A percentile compares a stretch with the other conserved stretches of the same genome.
Conservation (phyloP, 2,888 invertebrate genomes). For the Habrosyne pyritoides region DNA sequence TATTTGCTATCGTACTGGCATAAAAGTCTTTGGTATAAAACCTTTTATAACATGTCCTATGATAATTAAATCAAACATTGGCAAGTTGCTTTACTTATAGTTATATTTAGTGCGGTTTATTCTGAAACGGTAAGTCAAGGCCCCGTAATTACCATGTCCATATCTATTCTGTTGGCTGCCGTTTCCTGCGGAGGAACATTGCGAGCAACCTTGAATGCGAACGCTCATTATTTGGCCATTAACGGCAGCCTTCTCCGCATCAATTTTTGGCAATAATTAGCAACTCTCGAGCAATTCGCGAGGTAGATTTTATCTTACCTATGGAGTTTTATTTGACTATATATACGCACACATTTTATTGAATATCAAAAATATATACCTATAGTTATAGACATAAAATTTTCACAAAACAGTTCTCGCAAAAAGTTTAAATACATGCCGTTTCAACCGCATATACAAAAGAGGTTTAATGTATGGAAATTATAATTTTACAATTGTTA, state of each 20-base stretch:
- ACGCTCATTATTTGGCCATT: slow-evolving; percentile 77
- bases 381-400: no score
- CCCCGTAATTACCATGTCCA: slow-evolving; percentile 73
- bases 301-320: slow-evolving; percentile 24
- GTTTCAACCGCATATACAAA: not conserved
- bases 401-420: not conserved
- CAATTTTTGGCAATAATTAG: slow-evolving; percentile 69
- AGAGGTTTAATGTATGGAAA: not conserved
- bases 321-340: not conserved
- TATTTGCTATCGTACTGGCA: not conserved
- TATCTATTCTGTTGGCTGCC: slow-evolving; percentile 75
- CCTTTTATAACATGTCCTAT: not conserved
- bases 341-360: not conserved
- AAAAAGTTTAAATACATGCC: not conserved
- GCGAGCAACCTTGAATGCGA: slow-evolving; percentile 68
- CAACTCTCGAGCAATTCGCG: slow-evolving; percentile 39
- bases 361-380: no score
- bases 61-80: not conserved
- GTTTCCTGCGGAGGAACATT: slow-evolving; percentile 76
- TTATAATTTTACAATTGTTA: not conserved
- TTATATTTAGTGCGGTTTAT: slow-evolving; percentile 68
- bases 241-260: slow-evolving; percentile 69
- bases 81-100: slow-evolving; percentile 30
- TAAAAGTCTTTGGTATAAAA: not conserved
- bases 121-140: slow-evolving; percentile 82